Evolutionary conservation across 2,113 vertebrate species (phyloP), one percentile per base, ranked within the genome.

Genomic region (Malurus alboscapulatus): DNA sequence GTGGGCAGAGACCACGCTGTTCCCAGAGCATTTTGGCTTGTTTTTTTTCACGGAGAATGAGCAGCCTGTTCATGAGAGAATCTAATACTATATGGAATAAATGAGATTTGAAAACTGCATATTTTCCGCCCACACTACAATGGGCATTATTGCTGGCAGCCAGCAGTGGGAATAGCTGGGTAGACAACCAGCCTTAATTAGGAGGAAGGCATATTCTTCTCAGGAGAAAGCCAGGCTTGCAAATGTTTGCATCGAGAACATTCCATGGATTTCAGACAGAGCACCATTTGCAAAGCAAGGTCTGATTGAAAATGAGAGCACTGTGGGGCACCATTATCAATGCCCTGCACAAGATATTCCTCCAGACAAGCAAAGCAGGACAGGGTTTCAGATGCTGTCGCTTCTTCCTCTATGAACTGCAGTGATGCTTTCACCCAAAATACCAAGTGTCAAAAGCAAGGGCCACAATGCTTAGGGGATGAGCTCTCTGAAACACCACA

Each of bases 71-170:
- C 95, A 93, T 93, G 59, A 92, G 68, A 94, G 62, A 92, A 92
- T 74, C 63, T 90, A 94, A 93, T 83, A 90, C 85, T 94, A 77
- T 81, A 91, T 62, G 59, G 87, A 94, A 96, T 90, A 95, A 96
- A 96, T 94, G 93, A 96, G 89, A 94, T 95, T 95, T 92, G 89
- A 96, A 93, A 94, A 92, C 79, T 91, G 84, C 84, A 6, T 92
- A 92, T 93, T 92, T 95, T 95, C 93, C 89, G 83, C 94, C 94
- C 91, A 95, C 93, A 90, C 85, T 95, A 95, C 91, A 94, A 95
- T 83, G 89, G 95, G 71, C 95, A 94, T 92, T 95, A 92, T 79
- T 91, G 92, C 93, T 80, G 78, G 78, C 78, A 94, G 91, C 63
- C 84, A 87, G 94, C 89, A 79, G 71, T 92, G 91, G 94, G 93